phyloP scores from a whole-genome alignment of 2,888 invertebrate species.

The Campoletis raptor region DNA sequence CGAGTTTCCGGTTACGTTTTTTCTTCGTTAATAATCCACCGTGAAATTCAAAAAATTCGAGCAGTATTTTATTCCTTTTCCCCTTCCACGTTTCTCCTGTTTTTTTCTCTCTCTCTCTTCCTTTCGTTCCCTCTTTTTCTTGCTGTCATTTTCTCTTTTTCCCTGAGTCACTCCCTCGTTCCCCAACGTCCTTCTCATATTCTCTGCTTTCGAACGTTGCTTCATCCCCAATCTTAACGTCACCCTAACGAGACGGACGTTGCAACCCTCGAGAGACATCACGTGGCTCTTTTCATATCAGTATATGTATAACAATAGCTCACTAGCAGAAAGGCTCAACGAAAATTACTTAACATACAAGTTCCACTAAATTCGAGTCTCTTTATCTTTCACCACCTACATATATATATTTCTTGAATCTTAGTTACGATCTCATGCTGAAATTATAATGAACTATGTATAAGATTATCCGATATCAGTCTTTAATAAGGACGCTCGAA shows the following conservation, averaged over 20 bases:
- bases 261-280: slow-evolving; percentile 34
- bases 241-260: slow-evolving; percentile 55
- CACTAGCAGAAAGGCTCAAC: slow-evolving; percentile 2
- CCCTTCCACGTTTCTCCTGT: neutral
- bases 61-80: slow-evolving; percentile 5
- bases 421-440: slow-evolving; percentile 9
- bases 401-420: slow-evolving; percentile 6
- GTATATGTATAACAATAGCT: neutral
- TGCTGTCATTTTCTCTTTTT: slow-evolving; percentile 3
- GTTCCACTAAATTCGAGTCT: neutral
- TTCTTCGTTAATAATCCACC: slow-evolving; percentile 27
- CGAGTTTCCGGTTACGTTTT: slow-evolving; percentile 52
- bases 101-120: slow-evolving; percentile 21
- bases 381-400: neutral
- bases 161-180: slow-evolving; percentile 2
- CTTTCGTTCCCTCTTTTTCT: neutral
- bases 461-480: slow-evolving; percentile 7
- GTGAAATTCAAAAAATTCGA: slow-evolving; percentile 48
- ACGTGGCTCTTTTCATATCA: slow-evolving; percentile 11
- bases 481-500: neutral
- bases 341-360: neutral
- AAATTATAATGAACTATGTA: slow-evolving; percentile 37
- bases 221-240: slow-evolving; percentile 49
- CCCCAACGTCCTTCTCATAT: slow-evolving; percentile 17
- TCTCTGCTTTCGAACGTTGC: slow-evolving; percentile 29